phyloP scores from a whole-genome alignment of 1,140 invertebrate genomes.

The Anthonomus grandis region DNA sequence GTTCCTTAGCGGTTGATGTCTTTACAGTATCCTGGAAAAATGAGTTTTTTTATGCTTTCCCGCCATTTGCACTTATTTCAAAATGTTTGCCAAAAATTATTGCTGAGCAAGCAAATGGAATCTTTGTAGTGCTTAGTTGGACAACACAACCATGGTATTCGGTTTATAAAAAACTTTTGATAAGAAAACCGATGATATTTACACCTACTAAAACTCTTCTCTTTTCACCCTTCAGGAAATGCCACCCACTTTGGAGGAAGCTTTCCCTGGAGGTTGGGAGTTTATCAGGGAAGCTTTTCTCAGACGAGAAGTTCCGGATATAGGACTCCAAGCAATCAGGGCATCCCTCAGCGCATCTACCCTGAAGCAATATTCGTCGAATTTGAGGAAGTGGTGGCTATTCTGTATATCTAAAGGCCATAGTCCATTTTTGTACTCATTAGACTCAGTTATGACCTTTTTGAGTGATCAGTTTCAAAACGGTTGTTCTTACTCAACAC shows the following conservation, averaged over 20 bases:
- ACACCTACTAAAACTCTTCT: slow-evolving; percentile 12
- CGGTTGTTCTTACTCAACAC: too few relatives aligned
- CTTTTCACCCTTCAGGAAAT: slow-evolving; percentile 1
- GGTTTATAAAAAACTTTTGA: slow-evolving; percentile 19
- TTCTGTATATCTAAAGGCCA: not conserved
- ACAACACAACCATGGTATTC: slow-evolving; percentile 27
- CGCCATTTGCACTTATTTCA: slow-evolving; percentile 38
- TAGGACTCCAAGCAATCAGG: not conserved
- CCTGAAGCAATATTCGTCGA: not conserved
- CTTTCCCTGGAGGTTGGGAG: slow-evolving; percentile 13
- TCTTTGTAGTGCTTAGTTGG: slow-evolving; percentile 37
- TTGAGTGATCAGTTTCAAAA: slow-evolving; percentile 1
- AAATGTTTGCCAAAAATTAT: slow-evolving; percentile 35
- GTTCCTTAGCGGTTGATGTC: slow-evolving; percentile 30
- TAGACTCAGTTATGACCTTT: not conserved
- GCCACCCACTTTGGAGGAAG: not conserved
- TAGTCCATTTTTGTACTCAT: not conserved
- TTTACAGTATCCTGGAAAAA: slow-evolving; percentile 38
- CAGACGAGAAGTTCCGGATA: not conserved
- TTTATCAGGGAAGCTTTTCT: slow-evolving; percentile 13
- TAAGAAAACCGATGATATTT: slow-evolving; percentile 17
- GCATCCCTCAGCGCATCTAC: not conserved
- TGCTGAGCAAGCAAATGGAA: slow-evolving; percentile 30
- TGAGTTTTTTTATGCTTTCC: slow-evolving; percentile 41
- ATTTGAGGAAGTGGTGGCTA: not conserved